Percentiles rank a stretch among this genome's conserved stretches.
Evolutionary conservation across 2,797 vertebrate species (phyloP).

Genomic region (Pygocentrus nattereri): DNA sequence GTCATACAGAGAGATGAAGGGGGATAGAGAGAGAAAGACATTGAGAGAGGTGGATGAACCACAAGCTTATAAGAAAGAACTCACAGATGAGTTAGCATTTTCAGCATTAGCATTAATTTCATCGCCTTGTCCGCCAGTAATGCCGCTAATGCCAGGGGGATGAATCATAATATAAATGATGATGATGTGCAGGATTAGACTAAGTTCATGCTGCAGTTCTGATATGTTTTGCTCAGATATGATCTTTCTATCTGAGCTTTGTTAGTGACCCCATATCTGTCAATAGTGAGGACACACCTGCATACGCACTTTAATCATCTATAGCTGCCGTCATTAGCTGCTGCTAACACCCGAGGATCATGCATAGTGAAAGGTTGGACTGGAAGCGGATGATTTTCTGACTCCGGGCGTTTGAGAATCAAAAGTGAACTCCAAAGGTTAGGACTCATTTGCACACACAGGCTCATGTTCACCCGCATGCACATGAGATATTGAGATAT

Average conservation of each 20-base stretch:
- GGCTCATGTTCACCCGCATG: too few species aligned
- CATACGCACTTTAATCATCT: too few species aligned
- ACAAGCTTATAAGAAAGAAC: background rate
- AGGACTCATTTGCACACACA: too few species aligned
- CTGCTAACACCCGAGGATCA: too few species aligned
- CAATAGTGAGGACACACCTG: background rate
- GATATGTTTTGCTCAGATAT: background rate
- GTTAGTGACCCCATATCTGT: background rate
- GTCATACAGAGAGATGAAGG: background rate
- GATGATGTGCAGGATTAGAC: background rate
- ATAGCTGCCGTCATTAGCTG: too few species aligned
- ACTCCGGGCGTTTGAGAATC: too few species aligned
- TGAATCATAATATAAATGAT: background rate
- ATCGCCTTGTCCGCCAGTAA: slow-evolving; percentile 18
- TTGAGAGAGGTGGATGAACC: background rate
- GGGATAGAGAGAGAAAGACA: background rate
- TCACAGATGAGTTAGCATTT: slow-evolving; percentile 30
- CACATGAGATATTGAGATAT: too few species aligned
- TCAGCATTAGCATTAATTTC: slow-evolving; percentile 24
- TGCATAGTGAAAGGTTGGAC: too few species aligned
- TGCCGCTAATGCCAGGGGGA: slow-evolving; percentile 24
- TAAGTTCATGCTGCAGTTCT: background rate
- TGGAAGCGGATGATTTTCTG: too few species aligned
- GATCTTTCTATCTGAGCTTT: background rate
- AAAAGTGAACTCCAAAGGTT: too few species aligned